Percentiles rank a stretch among this genome's conserved stretches.
Evolutionary conservation across 1,140 invertebrate species (phyloP).

Genomic region (Fragariocoptes setiger): DNA sequence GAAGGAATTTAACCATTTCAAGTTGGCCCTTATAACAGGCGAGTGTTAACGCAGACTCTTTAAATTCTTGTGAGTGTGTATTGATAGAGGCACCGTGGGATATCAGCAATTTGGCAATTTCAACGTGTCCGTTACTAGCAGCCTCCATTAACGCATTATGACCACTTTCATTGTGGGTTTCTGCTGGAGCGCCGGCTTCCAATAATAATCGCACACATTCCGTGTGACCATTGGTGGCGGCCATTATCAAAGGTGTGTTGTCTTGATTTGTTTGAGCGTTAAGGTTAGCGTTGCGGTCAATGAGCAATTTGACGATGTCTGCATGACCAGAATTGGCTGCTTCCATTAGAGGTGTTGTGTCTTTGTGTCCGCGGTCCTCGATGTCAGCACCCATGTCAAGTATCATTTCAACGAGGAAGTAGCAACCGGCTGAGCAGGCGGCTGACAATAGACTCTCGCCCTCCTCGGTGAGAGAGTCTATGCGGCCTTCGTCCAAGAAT

Average conservation of each 20-base stretch:
- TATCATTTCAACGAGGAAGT: conserved; percentile 68
- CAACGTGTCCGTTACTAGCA: conserved; percentile 77
- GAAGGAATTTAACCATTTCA: conserved; percentile 79
- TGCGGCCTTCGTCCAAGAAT: conserved; percentile 60
- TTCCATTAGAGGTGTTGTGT: conserved; percentile 88
- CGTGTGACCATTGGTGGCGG: conserved; percentile 75
- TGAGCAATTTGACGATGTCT: conserved; percentile 63
- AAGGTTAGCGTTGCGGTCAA: conserved; percentile 69
- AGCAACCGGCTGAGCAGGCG: conserved; percentile 70
- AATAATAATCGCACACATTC: conserved; percentile 57
- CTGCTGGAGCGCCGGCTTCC: conserved; percentile 67
- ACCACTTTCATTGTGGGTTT: conserved; percentile 94
- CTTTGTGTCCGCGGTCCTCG: conserved; percentile 74
- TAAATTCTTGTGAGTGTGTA: conserved; percentile 94
- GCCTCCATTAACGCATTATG: conserved; percentile 98
- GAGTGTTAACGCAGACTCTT: conserved; percentile 48
- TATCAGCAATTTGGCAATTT: conserved; percentile 62
- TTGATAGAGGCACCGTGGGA: conserved; percentile 81
- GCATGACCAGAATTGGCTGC: conserved; percentile 72
- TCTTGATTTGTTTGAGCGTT: conserved; percentile 80
- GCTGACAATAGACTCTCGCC: conserved; percentile 64
- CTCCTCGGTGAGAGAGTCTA: conserved; percentile 69
- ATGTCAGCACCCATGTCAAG: conserved; percentile 88
- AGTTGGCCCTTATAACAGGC: conserved; percentile 89
- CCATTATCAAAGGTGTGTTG: conserved; percentile 94